Percentiles rank a stretch among this genome's conserved stretches.
Conservation (phyloP, 2,113 vertebrate species). For the human region DNA sequence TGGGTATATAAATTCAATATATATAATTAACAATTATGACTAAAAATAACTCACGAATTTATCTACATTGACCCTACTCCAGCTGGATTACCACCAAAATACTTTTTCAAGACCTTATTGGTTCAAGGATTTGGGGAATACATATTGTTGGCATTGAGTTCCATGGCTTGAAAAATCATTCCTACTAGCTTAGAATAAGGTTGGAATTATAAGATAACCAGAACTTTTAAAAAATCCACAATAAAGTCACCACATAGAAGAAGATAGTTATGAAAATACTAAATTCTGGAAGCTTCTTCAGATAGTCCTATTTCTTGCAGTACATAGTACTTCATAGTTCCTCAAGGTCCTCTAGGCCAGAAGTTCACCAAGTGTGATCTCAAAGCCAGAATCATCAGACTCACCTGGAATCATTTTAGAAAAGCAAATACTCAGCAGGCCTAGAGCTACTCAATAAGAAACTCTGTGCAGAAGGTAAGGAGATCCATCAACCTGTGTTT, state of each 20-base stretch:
- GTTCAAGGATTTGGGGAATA: background rate
- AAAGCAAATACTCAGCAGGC: background rate
- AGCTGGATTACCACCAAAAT: background rate
- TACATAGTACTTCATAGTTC: background rate
- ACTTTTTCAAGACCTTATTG: background rate
- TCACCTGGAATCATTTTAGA: background rate
- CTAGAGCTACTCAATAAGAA: background rate
- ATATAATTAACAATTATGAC: background rate
- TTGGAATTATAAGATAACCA: background rate
- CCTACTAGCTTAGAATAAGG: background rate
- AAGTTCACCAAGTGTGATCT: background rate
- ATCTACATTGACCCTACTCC: background rate
- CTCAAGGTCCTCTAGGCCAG: background rate
- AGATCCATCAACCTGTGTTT: background rate
- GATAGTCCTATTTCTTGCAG: background rate
- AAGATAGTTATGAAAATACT: background rate
- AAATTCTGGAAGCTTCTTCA: background rate
- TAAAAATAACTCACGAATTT: background rate
- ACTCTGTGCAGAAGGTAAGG: background rate
- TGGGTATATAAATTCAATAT: background rate
- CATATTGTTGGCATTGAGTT: background rate
- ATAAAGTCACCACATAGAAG: background rate
- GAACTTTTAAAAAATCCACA: background rate
- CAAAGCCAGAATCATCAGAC: background rate
- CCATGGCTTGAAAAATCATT: background rate